Evolutionary conservation across 2,888 invertebrate genomes (phyloP).

Genomic region (Euplexia lucipara): DNA sequence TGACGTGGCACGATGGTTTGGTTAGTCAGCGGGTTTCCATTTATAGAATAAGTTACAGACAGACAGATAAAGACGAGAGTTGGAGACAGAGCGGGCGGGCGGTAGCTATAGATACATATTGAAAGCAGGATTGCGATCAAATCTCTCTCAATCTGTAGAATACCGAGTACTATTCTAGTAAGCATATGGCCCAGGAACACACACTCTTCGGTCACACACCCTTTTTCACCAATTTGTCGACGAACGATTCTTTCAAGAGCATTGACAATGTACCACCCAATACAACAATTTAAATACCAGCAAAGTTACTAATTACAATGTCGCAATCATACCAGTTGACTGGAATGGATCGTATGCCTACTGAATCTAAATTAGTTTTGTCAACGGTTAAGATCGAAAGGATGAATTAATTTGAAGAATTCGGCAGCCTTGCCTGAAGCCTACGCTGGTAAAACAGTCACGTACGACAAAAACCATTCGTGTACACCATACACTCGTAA

Average conservation of each 20-base stretch:
- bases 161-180: no score
- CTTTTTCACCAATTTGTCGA: no score
- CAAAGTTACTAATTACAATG: conserved; percentile 26
- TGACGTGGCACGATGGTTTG: conserved; percentile 2
- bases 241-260: not conserved
- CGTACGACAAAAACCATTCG: conserved; percentile 65
- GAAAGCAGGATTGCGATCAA: no score
- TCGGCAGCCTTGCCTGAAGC: conserved; percentile 61
- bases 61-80: no score
- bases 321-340: conserved; percentile 29
- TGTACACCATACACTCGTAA: conserved; percentile 34
- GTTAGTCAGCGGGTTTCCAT: conserved; percentile 5
- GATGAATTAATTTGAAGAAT: conserved; percentile 72
- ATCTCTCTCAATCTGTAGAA: no score
- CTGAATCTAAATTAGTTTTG: conserved; percentile 68
- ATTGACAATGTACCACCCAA: not conserved
- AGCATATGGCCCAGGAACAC: no score
- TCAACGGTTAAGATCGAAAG: conserved; percentile 72
- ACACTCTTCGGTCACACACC: no score
- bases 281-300: conserved; percentile 1
- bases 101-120: no score
- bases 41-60: not conserved
- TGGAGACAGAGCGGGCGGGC: no score
- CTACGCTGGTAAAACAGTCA: conserved; percentile 70
- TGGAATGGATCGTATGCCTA: conserved; percentile 42